Base-by-base conservation (phyloP, 2,888 invertebrate species). In the Leucania comma region DNA sequence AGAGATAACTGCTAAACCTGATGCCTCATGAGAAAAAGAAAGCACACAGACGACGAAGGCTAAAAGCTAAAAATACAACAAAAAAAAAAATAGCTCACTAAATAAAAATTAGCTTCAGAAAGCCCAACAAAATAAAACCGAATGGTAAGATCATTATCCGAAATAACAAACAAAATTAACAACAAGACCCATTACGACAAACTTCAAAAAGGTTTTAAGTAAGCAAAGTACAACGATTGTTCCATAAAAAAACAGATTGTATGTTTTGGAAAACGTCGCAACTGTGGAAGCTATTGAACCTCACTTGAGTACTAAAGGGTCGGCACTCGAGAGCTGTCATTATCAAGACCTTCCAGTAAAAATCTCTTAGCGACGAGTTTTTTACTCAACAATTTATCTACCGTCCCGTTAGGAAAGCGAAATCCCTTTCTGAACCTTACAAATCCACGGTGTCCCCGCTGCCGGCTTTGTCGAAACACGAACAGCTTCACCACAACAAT, bases 271-370 rank as follows among this genome's bases (percentile, higher is more conserved):
- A 82, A 85, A 75, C 74, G 68, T 83, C 84, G 83, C 83, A 75
- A 84, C 72, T 67, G 77, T 65, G 56, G 26, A 75, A 76, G 77
- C 74, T 78, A 86, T 87, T 79, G 82, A 81, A 84, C 80, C 80
- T 82, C 86, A 85, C 90, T 91, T 78, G 85, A 89, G 84, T 77
- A 72, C 83, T 82, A 85, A 82, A 82, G 88, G 85, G 72, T 70
- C 81, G 61, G 59, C 61, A 22, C 86, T 91, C 88, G 86, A 91
- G 90, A 82, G 87, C 84, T 87, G 89, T 90, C 90, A 90, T 92
- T 92, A 92, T 88, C 87, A 87, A 88, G 88, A 88, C 87, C 88
- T 87, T 83, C 86, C 66, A 74, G 82, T 85, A 87, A 91, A 89
- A 91, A 89, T 86, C 86, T 87, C 85, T 85, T 71, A 75, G 78